These are phyloP conservation scores for Cephus sareptanus DNA, from an alignment of 2,888 invertebrate genomes.

Conservation along the genomic window DNA sequence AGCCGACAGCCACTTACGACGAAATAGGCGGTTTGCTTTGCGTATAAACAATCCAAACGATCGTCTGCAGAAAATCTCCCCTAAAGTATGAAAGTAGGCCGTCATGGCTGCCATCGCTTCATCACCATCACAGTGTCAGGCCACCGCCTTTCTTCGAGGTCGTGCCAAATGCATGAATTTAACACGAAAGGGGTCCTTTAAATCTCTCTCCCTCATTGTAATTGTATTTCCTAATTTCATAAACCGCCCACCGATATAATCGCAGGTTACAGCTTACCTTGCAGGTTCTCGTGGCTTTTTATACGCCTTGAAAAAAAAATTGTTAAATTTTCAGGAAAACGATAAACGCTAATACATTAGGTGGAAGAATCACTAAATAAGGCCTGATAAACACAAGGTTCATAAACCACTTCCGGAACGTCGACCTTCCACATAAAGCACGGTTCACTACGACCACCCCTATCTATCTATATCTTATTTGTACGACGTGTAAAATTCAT, in stretches of 20 bases:
- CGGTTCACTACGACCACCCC: neutral
- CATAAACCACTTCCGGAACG: conserved; percentile 25
- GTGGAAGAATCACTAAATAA: conserved; percentile 2
- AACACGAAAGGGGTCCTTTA: neutral
- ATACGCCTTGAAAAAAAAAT: neutral
- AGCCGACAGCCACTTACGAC: too few relatives aligned
- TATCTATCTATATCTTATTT: neutral
- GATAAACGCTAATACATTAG: conserved; percentile 38
- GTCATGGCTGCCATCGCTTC: conserved; percentile 5
- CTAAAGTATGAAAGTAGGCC: conserved; percentile 37
- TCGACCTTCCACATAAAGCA: conserved; percentile 15
- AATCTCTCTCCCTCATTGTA: neutral
- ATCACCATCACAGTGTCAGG: neutral
- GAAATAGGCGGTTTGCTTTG: too few relatives aligned
- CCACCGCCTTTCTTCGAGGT: conserved; percentile 28
- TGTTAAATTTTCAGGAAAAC: conserved; percentile 21
- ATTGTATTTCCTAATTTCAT: neutral
- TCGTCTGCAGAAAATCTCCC: conserved; percentile 1
- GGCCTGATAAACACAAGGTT: neutral
- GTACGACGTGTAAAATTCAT: neutral
- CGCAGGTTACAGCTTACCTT: neutral
- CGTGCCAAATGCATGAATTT: conserved; percentile 27
- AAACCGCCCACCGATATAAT: neutral
- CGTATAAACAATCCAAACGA: too few relatives aligned
- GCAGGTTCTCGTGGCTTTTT: neutral